Evolutionary conservation across 2,888 invertebrate species (phyloP).

Genomic region (Ornithoptera priamus): DNA sequence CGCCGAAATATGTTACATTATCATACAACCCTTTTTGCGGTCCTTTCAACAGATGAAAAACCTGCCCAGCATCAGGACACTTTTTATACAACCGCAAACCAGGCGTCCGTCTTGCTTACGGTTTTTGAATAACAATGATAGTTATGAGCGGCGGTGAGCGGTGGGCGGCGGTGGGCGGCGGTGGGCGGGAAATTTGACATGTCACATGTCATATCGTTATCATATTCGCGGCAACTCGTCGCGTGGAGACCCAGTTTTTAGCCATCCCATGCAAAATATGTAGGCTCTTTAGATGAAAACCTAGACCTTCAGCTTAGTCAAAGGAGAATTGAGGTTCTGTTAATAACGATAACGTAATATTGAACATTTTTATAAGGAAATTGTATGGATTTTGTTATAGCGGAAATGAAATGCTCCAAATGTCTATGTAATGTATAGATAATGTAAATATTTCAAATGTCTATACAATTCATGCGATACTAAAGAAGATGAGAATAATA

Average conservation of each 20-base stretch:
- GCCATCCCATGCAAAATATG: not conserved
- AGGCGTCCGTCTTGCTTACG: conserved; percentile 26
- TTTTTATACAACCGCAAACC: conserved; percentile 15
- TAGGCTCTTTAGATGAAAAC: too few species aligned
- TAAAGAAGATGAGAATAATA: too few species aligned
- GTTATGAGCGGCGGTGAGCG: conserved; percentile 16
- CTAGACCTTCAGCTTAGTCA: too few species aligned
- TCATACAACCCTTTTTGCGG: conserved; percentile 18
- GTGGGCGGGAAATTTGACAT: conserved; percentile 25
- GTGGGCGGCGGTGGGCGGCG: conserved; percentile 12
- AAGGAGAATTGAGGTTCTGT: too few species aligned
- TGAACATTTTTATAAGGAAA: too few species aligned
- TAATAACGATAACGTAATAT: too few species aligned
- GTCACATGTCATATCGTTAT: conserved; percentile 2
- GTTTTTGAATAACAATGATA: conserved; percentile 22
- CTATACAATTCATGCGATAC: too few species aligned
- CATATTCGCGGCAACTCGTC: conserved; percentile 10
- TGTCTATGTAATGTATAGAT: too few species aligned
- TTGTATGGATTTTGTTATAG: too few species aligned
- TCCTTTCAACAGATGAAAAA: conserved; percentile 22
- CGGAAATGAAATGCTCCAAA: too few species aligned
- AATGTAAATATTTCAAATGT: too few species aligned
- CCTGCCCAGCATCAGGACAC: conserved; percentile 7
- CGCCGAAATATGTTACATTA: conserved; percentile 11
- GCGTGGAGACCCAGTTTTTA: not conserved